These are phyloP conservation scores for Andrena praecox DNA, from an alignment of 2,888 invertebrate species.

Conservation along the genomic window DNA sequence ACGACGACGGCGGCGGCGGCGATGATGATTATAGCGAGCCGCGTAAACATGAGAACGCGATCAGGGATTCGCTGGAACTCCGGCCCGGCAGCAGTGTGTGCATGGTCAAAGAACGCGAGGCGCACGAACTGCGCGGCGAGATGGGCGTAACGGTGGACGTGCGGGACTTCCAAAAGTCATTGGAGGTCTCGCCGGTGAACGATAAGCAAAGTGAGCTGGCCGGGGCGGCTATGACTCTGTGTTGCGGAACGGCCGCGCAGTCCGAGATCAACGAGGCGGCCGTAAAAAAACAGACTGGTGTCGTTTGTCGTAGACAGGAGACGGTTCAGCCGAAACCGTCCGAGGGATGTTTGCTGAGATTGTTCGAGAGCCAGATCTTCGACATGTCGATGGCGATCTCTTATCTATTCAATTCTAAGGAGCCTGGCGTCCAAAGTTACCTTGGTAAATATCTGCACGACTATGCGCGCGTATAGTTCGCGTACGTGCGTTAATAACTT, in stretches of 20 bases:
- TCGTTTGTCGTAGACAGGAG: slow-evolving; percentile 82
- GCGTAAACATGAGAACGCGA: slow-evolving; percentile 52
- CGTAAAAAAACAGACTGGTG: slow-evolving; percentile 77
- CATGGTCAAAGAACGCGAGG: slow-evolving; percentile 61
- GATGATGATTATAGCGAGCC: slow-evolving; percentile 62
- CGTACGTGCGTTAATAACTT: background rate
- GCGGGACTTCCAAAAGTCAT: slow-evolving; percentile 59
- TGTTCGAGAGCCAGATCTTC: slow-evolving; percentile 99
- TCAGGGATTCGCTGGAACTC: slow-evolving; percentile 74
- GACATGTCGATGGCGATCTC: slow-evolving; percentile 99
- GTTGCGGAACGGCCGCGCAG: slow-evolving; percentile 80
- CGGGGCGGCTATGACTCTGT: slow-evolving; percentile 82
- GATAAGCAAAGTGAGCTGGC: slow-evolving; percentile 78
- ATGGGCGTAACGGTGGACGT: slow-evolving; percentile 36
- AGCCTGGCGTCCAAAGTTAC: slow-evolving; percentile 98
- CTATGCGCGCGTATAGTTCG: no score
- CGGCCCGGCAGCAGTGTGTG: slow-evolving; percentile 44
- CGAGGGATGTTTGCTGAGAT: slow-evolving; percentile 92
- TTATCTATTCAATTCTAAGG: slow-evolving; percentile 99
- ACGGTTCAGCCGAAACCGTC: slow-evolving; percentile 83
- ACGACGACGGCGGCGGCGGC: slow-evolving; percentile 22
- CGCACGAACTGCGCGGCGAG: slow-evolving; percentile 58
- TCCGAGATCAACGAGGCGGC: slow-evolving; percentile 71
- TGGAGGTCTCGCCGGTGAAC: slow-evolving; percentile 70
- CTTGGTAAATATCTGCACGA: slow-evolving; percentile 87